Conservation (phyloP, 2,113 vertebrate species). For the Silurus glanis region DNA sequence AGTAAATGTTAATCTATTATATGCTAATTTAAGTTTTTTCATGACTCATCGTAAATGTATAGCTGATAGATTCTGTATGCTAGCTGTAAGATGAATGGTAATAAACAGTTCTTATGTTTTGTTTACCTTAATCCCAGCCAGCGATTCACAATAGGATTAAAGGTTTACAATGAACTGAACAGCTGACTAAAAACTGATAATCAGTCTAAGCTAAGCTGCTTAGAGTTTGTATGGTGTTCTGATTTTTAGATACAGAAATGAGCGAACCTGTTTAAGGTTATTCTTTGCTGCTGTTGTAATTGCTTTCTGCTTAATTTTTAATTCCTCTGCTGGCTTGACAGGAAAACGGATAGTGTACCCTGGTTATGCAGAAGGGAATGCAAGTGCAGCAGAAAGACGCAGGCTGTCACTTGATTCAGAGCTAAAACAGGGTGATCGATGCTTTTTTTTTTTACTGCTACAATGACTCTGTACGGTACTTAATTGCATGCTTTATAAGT, state of each 20-base stretch:
- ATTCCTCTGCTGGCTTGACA: conserved; percentile 48
- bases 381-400: conserved; percentile 59
- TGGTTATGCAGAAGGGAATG: conserved; percentile 66
- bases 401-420: conserved; percentile 73
- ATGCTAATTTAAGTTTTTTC: background rate
- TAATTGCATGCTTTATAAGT: background rate
- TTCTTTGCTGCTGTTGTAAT: background rate
- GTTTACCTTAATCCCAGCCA: conserved; percentile 22
- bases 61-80: background rate
- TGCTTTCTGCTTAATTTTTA: conserved; percentile 16
- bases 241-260: background rate
- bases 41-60: background rate
- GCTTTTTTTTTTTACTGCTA: background rate
- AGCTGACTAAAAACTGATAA: conserved; percentile 62
- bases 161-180: conserved; percentile 68
- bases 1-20: background rate
- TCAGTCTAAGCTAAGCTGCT: conserved; percentile 58
- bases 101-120: background rate
- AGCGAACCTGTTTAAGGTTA: background rate
- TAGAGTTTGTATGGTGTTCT: conserved; percentile 48
- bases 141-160: conserved; percentile 69
- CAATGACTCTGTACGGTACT: background rate
- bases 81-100: background rate
- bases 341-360: conserved; percentile 67
- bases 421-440: conserved; percentile 67